Conservation (phyloP, 2,888 invertebrate genomes). For the Coenonympha glycerion region DNA sequence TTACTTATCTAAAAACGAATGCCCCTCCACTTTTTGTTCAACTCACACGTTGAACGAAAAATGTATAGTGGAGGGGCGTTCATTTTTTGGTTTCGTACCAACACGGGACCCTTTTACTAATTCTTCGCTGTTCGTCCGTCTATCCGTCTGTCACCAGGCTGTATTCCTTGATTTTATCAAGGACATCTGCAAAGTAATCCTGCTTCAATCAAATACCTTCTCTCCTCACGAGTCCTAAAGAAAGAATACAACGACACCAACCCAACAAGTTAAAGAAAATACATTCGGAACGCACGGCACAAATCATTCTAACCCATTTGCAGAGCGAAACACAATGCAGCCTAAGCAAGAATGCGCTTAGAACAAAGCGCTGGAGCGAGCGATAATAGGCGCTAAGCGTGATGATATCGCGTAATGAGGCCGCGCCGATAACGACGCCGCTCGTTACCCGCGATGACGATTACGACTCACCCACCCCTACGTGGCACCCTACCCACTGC, state of each 20-base stretch:
- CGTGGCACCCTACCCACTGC: neutral
- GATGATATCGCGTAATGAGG: constrained; percentile 49
- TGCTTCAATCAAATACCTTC: too few species aligned
- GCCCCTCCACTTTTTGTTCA: neutral
- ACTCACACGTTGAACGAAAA: too few species aligned
- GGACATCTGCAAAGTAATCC: too few species aligned
- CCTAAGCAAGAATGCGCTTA: constrained; percentile 21
- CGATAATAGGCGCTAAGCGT: constrained; percentile 30
- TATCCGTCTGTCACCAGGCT: too few species aligned
- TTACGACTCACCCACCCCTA: constrained; percentile 25
- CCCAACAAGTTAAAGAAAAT: constrained; percentile 6
- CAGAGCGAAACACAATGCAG: constrained; percentile 6
- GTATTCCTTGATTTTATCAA: too few species aligned
- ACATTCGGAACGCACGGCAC: constrained; percentile 11
- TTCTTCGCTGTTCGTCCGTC: too few species aligned
- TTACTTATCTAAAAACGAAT: too few species aligned
- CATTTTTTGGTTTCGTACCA: too few species aligned
- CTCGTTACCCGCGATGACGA: constrained; percentile 33
- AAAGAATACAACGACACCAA: neutral
- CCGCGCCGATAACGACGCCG: constrained; percentile 48
- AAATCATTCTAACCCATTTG: constrained; percentile 8
- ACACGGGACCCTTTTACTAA: too few species aligned
- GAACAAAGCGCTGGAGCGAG: constrained; percentile 27
- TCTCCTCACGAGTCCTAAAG: neutral
- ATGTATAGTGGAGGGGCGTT: too few species aligned